Percentiles rank a stretch among this genome's conserved stretches.
Conservation (phyloP, 64 coral and sea anemone genomes). For the Orbicella faveolata region DNA sequence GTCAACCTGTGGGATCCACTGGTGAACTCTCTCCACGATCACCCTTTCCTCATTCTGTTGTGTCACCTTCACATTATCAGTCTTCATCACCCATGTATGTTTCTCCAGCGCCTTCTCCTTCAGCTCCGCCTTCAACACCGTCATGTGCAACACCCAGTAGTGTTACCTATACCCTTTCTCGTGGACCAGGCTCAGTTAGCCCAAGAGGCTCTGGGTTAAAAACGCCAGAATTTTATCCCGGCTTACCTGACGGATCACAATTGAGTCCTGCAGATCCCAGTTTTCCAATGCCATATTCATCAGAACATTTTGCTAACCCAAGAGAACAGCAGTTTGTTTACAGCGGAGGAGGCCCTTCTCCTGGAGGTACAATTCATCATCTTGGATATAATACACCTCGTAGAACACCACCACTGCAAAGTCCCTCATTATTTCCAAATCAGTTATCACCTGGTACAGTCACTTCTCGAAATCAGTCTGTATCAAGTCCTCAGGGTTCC, state of each 20-base stretch:
- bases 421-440: slow-evolving; percentile 70
- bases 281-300: slow-evolving; percentile 28
- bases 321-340: slow-evolving; percentile 43
- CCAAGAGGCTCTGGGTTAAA: slow-evolving; percentile 23
- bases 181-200: slow-evolving; percentile 58
- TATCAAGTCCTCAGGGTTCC: slow-evolving; percentile 48
- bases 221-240: slow-evolving; percentile 79
- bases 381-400: slow-evolving; percentile 74
- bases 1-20: slow-evolving; percentile 64
- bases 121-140: slow-evolving; percentile 70
- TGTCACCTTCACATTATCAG: slow-evolving; percentile 84
- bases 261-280: slow-evolving; percentile 66
- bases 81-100: slow-evolving; percentile 74
- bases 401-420: slow-evolving; percentile 67
- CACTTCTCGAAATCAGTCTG: slow-evolving; percentile 64
- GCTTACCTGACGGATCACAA: slow-evolving; percentile 54
- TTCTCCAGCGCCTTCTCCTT: slow-evolving; percentile 69
- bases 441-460: slow-evolving; percentile 66
- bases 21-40: slow-evolving; percentile 73
- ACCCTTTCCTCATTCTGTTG: slow-evolving; percentile 76
- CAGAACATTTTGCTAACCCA: slow-evolving; percentile 11
- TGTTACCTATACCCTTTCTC: slow-evolving; percentile 63
- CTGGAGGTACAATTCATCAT: slow-evolving; percentile 82
- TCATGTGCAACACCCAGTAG: slow-evolving; percentile 87
- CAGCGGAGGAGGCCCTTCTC: slow-evolving; percentile 51